phyloP scores from a whole-genome alignment of 2,888 invertebrate species.

The Drosophila rubida region DNA sequence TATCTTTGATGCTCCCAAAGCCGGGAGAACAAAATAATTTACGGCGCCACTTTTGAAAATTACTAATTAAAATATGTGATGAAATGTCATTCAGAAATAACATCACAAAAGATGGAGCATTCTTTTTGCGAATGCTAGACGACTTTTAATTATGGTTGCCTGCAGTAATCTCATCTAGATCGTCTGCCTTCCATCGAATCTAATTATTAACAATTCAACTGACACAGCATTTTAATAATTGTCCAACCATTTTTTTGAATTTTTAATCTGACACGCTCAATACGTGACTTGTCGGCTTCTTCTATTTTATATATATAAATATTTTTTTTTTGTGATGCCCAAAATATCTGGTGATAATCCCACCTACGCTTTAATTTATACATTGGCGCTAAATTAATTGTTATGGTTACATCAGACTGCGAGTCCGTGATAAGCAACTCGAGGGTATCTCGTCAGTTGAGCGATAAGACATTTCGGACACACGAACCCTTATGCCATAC shows the following conservation, averaged over 20 bases:
- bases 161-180: conserved; percentile 24
- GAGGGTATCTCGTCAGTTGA: conserved; percentile 44
- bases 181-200: not conserved
- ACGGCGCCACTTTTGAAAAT: not conserved
- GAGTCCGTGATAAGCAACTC: conserved; percentile 30
- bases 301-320: conserved; percentile 4
- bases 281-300: conserved; percentile 15
- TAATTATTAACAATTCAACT: conserved; percentile 31
- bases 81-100: conserved; percentile 49
- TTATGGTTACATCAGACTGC: conserved; percentile 65
- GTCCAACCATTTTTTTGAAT: conserved; percentile 17
- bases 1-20: conserved; percentile 42
- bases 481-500: conserved; percentile 20
- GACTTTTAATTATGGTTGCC: conserved; percentile 1
- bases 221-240: conserved; percentile 42
- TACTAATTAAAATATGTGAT: conserved; percentile 40
- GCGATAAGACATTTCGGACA: conserved; percentile 54
- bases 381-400: conserved; percentile 53
- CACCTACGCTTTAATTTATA: conserved; percentile 18
- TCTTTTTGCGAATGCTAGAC: not conserved
- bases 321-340: conserved; percentile 3
- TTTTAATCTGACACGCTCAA: conserved; percentile 26
- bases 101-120: conserved; percentile 18
- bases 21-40: conserved; percentile 1
- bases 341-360: conserved; percentile 36